phyloP scores from a whole-genome alignment of 53 echinoderm and acorn worm species.

The Apostichopus leukothele region DNA sequence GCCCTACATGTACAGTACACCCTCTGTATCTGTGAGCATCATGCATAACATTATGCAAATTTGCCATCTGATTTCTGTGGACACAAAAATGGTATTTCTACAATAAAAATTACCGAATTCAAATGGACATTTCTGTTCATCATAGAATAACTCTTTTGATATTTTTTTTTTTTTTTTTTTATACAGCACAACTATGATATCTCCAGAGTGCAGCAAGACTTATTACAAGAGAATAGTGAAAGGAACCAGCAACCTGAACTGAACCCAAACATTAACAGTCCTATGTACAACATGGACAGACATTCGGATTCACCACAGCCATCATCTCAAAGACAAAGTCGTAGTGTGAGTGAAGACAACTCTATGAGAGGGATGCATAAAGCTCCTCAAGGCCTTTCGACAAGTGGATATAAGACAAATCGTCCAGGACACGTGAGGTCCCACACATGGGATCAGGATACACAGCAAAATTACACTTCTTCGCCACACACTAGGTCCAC shows the following conservation, averaged over 20 bases:
- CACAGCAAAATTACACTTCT: neutral
- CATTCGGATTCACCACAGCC: conserved; percentile 7
- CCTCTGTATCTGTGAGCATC: no score
- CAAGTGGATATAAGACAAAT: no score
- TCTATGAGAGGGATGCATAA: neutral
- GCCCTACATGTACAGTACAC: no score
- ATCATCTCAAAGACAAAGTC: neutral
- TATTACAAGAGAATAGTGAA: conserved; percentile 2
- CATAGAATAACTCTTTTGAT: neutral
- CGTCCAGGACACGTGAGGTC: neutral
- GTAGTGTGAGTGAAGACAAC: conserved; percentile 29
- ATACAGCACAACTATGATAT: conserved; percentile 24
- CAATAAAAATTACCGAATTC: no score
- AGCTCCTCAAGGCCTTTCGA: neutral
- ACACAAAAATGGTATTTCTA: neutral
- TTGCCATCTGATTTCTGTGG: neutral
- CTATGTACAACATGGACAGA: neutral
- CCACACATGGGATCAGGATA: conserved; percentile 12
- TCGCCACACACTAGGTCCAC: neutral
- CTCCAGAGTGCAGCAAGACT: neutral
- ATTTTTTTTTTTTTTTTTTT: neutral
- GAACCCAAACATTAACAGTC: neutral
- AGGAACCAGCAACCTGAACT: neutral
- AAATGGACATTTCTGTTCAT: neutral
- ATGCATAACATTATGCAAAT: no score